phyloP scores from a whole-genome alignment of 1,140 invertebrate species.

The Drosophila subobscura region DNA sequence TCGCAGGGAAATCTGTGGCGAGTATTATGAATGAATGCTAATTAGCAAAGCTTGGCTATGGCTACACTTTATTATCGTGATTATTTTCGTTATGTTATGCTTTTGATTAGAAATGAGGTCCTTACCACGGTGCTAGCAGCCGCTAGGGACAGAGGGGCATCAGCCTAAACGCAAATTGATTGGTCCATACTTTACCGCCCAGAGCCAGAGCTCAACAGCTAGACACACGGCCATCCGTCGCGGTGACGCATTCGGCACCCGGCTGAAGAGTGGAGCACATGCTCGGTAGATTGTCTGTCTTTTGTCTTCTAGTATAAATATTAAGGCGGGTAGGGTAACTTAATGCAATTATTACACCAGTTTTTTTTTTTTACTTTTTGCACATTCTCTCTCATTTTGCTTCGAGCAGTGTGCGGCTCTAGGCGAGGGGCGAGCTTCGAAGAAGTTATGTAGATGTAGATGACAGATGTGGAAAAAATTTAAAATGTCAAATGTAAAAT shows the following conservation, averaged over 20 bases:
- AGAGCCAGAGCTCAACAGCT: too few species aligned
- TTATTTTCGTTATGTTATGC: constrained; percentile 45
- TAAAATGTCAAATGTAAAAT: too few species aligned
- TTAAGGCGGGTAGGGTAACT: too few species aligned
- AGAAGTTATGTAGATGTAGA: too few species aligned
- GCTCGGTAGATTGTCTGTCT: too few species aligned
- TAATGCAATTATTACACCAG: constrained; percentile 12
- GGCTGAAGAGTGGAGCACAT: neutral
- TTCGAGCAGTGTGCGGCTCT: too few species aligned
- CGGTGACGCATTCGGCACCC: constrained; percentile 11
- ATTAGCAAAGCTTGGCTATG: constrained; percentile 52
- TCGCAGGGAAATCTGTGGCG: constrained; percentile 23
- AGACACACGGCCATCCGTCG: constrained; percentile 5
- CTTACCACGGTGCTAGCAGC: constrained; percentile 26
- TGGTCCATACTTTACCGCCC: constrained; percentile 42
- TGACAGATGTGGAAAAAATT: too few species aligned
- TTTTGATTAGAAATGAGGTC: constrained; percentile 26
- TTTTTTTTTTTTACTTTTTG: too few species aligned
- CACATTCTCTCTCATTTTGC: too few species aligned
- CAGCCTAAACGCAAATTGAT: constrained; percentile 51
- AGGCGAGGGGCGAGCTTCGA: too few species aligned
- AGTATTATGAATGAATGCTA: constrained; percentile 65
- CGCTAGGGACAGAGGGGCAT: constrained; percentile 8
- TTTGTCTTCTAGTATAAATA: too few species aligned
- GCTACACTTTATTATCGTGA: constrained; percentile 54